Base-by-base conservation (phyloP, 2,113 vertebrate genomes). In the Scopus umbretta region DNA sequence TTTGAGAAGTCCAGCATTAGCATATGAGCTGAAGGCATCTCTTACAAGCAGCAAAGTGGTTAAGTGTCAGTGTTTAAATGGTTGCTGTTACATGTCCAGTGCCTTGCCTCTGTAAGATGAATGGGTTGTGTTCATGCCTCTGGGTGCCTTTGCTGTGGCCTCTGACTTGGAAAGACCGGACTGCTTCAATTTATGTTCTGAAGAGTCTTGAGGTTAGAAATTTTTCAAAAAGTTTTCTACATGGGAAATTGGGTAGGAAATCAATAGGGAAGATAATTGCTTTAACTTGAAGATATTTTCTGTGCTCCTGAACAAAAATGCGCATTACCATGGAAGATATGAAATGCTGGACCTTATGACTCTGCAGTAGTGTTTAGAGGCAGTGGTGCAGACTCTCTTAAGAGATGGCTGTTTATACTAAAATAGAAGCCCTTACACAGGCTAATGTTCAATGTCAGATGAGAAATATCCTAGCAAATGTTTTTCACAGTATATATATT, bases 231-330 rank as follows among this genome's bases (percentile, higher is more conserved):
- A 86, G 82, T 94, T 83, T 83, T 59, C 59, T 75, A 1, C 2
- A 1, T 67, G 40, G 76, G 59, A 52, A 88, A 92, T 67, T 4
- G 9, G 25, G 38, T 88, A 47, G 18, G 42, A 94, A 86, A 94
- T 96, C 83, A 45, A 89, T 91, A 93, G 63, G 65, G 50, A 88
- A 72, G 68, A 68, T 95, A 94, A 88, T 92, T 86, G 63, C 80
- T 74, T 86, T 52, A 80, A 86, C 62, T 70, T 50, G 26, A 30
- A 63, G 74, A 56, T 68, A 29, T 47, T 82, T 90, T 94, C 66
- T 73, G 40, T n/a, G 59, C 34, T 62, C 19, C 27, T 85, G 49
- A 85, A 52, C 58, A n/a, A 70, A 89, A 81, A 50, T 32, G 45
- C 42, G 56, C n/a, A 18, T 82, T 87, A 22, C 66, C 5, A 1